phyloP scores from a whole-genome alignment of 2,797 vertebrate species.

The Gymnothorax javanicus region DNA sequence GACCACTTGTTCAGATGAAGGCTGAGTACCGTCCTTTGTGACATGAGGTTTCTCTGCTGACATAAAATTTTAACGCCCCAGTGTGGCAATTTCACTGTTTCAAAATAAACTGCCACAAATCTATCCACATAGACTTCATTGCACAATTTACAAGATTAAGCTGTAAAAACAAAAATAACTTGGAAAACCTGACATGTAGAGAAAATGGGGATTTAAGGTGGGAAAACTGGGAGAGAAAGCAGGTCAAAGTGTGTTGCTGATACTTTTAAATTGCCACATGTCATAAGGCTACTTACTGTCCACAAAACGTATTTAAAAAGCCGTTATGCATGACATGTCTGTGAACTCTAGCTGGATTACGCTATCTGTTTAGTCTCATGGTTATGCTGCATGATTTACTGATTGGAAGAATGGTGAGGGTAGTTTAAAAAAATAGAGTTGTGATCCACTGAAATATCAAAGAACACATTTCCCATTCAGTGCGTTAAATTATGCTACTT shows the following conservation, averaged over 20 bases:
- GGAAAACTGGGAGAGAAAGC: neutral
- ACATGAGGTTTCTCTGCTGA: neutral
- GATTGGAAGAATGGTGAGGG: neutral
- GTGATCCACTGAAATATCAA: neutral
- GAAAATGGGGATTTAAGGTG: neutral
- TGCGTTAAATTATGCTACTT: neutral
- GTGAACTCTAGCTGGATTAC: neutral
- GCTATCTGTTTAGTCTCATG: neutral
- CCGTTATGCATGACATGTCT: neutral
- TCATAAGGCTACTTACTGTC: neutral
- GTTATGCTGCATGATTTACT: neutral
- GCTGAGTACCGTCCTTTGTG: neutral
- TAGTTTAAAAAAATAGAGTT: neutral
- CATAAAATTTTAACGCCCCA: slow-evolving; percentile 12
- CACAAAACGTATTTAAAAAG: neutral
- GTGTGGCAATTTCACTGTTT: neutral
- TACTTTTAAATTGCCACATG: neutral
- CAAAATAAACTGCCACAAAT: slow-evolving; percentile 7
- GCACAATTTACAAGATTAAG: neutral
- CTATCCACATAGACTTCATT: neutral
- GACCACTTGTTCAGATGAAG: neutral
- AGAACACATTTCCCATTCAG: neutral
- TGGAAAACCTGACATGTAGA: neutral
- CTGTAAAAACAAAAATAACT: slow-evolving; percentile 5
- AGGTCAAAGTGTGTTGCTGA: neutral